Evolutionary conservation across 1,140 invertebrate genomes (phyloP).

Genomic region (Tigriopus japonicus): DNA sequence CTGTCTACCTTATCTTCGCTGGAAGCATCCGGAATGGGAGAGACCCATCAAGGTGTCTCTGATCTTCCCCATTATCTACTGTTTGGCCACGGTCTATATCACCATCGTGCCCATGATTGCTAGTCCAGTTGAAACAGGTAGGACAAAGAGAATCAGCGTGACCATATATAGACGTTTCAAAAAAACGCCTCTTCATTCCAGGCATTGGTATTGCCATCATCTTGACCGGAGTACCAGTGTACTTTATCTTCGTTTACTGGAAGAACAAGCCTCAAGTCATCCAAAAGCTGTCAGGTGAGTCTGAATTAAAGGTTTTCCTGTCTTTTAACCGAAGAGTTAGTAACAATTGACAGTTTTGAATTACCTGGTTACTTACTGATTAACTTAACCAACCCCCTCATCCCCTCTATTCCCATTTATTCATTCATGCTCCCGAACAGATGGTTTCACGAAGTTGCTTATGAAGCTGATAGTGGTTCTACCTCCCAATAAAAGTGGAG

Average conservation of each 20-base stretch:
- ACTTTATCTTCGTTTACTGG: conserved; percentile 70
- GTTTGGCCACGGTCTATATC: conserved; percentile 71
- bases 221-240: conserved; percentile 76
- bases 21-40: conserved; percentile 62
- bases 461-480: too few relatives aligned
- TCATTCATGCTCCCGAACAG: too few relatives aligned
- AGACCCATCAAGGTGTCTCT: conserved; percentile 81
- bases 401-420: too few relatives aligned
- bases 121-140: conserved; percentile 67
- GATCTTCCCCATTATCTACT: conserved; percentile 73
- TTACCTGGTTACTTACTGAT: too few relatives aligned
- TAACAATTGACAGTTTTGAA: too few relatives aligned
- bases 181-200: neutral
- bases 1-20: conserved; percentile 76
- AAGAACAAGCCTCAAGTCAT: conserved; percentile 49
- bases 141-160: neutral
- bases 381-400: too few relatives aligned
- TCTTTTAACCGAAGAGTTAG: too few relatives aligned
- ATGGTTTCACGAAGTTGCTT: too few relatives aligned
- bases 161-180: neutral
- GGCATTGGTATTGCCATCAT: conserved; percentile 80
- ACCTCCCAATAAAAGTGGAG: too few relatives aligned
- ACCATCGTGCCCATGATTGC: conserved; percentile 86
- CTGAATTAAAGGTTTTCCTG: too few relatives aligned
- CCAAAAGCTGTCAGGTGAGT: neutral